These are phyloP conservation scores for Capromys pilorides DNA, from an alignment of 2,797 vertebrate species.

Conservation along the genomic window DNA sequence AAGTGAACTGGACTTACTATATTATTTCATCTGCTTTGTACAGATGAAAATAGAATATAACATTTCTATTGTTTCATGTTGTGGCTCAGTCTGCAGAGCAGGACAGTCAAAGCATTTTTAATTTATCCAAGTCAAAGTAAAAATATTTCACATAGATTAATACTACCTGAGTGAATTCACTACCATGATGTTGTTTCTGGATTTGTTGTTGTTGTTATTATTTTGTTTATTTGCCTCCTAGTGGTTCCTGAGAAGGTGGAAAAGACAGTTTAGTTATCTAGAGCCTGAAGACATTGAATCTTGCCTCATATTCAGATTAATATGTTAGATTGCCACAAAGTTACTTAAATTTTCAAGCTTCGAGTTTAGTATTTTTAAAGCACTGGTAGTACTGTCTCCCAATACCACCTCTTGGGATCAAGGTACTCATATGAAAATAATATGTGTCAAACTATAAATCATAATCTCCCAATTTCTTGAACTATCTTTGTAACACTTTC, in stretches of 20 bases:
- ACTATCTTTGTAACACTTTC: not conserved
- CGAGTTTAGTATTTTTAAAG: not conserved
- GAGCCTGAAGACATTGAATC: not conserved
- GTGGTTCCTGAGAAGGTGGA: not conserved
- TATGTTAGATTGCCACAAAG: not conserved
- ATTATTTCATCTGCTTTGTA: not conserved
- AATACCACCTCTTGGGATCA: not conserved
- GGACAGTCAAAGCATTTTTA: not conserved
- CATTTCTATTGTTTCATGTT: not conserved
- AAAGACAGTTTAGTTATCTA: not conserved
- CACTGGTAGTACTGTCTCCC: not conserved
- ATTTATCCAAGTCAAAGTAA: not conserved
- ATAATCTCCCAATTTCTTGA: not conserved
- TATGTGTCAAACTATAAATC: not conserved
- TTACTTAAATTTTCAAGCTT: not conserved
- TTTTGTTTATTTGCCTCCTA: not conserved
- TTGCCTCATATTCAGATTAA: not conserved
- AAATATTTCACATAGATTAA: not conserved
- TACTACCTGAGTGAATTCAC: not conserved
- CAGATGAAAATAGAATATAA: too few relatives aligned
- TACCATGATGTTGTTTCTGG: not conserved
- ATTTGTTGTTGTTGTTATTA: too few relatives aligned
- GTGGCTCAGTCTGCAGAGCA: not conserved
- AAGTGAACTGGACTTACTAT: constrained; percentile 16
- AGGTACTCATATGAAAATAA: not conserved